Percentiles rank a stretch among this genome's conserved stretches.
These are phyloP conservation scores for Scaptomyza pallida DNA, from an alignment of 1,140 invertebrate genomes.

Conservation along the genomic window DNA sequence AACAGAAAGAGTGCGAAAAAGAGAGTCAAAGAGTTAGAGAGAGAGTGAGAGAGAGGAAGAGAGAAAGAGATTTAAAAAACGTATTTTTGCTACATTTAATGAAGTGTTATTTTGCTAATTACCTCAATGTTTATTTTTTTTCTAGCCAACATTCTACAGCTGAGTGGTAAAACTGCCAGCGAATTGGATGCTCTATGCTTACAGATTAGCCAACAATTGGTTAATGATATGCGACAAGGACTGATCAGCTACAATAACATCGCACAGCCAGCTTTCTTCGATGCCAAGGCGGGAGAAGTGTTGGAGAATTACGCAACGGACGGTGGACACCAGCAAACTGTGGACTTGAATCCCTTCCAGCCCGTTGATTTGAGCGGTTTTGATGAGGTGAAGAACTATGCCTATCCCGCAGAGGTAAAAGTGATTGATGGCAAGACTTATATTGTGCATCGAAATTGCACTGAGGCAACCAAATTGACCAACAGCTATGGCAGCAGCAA, in stretches of 20 bases:
- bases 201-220: conserved; percentile 59
- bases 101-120: not conserved
- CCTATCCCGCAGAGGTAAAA: conserved; percentile 77
- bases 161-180: conserved; percentile 57
- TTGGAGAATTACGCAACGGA: conserved; percentile 41
- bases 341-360: conserved; percentile 53
- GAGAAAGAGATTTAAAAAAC: too few relatives aligned
- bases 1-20: not conserved
- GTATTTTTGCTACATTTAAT: too few relatives aligned
- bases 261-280: conserved; percentile 70
- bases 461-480: conserved; percentile 66
- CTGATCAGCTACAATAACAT: conserved; percentile 60
- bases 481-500: conserved; percentile 24
- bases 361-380: conserved; percentile 67
- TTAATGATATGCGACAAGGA: conserved; percentile 68
- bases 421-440: conserved; percentile 76
- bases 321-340: conserved; percentile 46
- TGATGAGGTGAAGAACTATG: conserved; percentile 76
- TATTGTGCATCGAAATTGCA: conserved; percentile 77
- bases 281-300: conserved; percentile 60
- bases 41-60: too few relatives aligned
- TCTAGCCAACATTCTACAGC: conserved; percentile 58
- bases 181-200: conserved; percentile 62
- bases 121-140: not conserved
- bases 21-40: too few relatives aligned